A percentile compares a stretch with the other conserved stretches of the same genome.
Evolutionary conservation across 2,797 vertebrate genomes (phyloP).

Genomic region (Esox masquinongy): DNA sequence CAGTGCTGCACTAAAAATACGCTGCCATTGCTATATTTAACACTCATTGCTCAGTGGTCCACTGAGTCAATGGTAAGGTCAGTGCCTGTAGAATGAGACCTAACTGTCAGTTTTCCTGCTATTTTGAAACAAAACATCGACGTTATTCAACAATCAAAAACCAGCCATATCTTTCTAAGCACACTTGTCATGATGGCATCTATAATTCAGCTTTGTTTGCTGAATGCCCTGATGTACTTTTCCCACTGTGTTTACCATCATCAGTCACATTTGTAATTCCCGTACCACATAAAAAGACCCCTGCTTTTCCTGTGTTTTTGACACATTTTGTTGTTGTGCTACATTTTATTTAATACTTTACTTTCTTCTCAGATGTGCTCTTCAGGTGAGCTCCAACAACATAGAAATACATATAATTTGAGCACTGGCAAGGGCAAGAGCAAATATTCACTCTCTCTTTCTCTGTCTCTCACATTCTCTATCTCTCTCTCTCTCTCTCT

Average conservation of each 20-base stretch:
- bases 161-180: not conserved
- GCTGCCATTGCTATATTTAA: slow-evolving; percentile 67
- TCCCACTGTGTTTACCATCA: not conserved
- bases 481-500: not conserved
- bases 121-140: slow-evolving; percentile 22
- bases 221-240: not conserved
- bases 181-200: not conserved
- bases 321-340: not conserved
- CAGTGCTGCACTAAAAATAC: slow-evolving; percentile 63
- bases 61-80: slow-evolving; percentile 51
- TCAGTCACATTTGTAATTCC: slow-evolving; percentile 1
- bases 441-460: too few relatives aligned
- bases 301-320: not conserved
- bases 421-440: too few relatives aligned
- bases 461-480: not conserved
- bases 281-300: not conserved
- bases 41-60: slow-evolving; percentile 54
- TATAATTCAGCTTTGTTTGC: slow-evolving; percentile 26
- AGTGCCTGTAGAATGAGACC: slow-evolving; percentile 40
- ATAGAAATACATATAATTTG: slow-evolving; percentile 16
- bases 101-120: slow-evolving; percentile 27
- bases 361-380: not conserved
- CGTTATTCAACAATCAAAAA: too few relatives aligned
- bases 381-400: slow-evolving; percentile 22
- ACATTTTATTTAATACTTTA: not conserved